Conservation (phyloP, 2,888 invertebrate species). For the Eupithecia centaureata region DNA sequence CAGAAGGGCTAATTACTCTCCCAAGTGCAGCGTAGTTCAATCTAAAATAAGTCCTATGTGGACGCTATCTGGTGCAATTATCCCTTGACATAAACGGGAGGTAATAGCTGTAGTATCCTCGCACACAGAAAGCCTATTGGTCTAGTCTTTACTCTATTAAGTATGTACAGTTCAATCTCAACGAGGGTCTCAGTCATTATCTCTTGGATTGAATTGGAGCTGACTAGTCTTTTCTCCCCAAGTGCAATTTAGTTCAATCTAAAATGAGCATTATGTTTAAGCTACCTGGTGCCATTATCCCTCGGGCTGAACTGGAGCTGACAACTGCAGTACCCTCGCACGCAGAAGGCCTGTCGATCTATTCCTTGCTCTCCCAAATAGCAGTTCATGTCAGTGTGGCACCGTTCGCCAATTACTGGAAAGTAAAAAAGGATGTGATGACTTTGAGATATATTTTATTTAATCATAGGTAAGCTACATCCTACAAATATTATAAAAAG, state of each 20-base stretch:
- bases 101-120: background rate
- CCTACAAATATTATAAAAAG: too few species aligned
- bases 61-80: too few species aligned
- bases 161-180: too few species aligned
- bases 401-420: constrained; percentile 75
- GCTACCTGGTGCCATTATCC: constrained; percentile 75
- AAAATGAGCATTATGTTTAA: background rate
- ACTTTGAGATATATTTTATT: too few species aligned
- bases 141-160: background rate
- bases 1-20: constrained; percentile 72
- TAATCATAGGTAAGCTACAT: too few species aligned
- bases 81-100: too few species aligned
- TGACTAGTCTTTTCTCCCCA: background rate
- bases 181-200: too few species aligned
- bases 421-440: too few species aligned
- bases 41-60: too few species aligned
- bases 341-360: constrained; percentile 74
- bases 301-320: constrained; percentile 76
- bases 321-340: constrained; percentile 76
- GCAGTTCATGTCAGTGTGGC: constrained; percentile 76
- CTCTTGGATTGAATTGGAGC: too few species aligned
- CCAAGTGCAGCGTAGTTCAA: too few species aligned
- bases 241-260: background rate
- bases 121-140: background rate
- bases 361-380: constrained; percentile 60